These are phyloP conservation scores for Chanos chanos DNA, from an alignment of 2,797 vertebrate genomes.

Conservation along the genomic window DNA sequence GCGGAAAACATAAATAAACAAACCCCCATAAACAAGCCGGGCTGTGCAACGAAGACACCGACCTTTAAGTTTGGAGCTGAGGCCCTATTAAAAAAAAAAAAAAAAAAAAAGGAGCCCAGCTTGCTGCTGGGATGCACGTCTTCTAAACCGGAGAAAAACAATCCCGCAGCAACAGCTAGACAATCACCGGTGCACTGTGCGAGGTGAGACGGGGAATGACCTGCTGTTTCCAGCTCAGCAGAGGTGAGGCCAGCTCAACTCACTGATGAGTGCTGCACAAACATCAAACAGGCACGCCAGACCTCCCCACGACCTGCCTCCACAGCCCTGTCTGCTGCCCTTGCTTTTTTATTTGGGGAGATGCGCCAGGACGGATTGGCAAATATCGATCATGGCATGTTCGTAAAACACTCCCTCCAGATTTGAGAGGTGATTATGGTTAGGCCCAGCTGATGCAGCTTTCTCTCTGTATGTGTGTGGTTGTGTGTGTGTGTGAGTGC, in stretches of 20 bases:
- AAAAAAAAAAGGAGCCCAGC: conserved; percentile 49
- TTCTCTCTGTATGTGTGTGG: conserved; percentile 9
- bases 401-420: conserved; percentile 66
- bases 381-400: conserved; percentile 72
- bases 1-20: conserved; percentile 21
- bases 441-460: conserved; percentile 61
- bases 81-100: conserved; percentile 67
- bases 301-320: conserved; percentile 61
- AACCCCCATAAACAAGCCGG: conserved; percentile 52
- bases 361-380: conserved; percentile 62
- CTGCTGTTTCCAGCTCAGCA: conserved; percentile 51
- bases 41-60: conserved; percentile 36
- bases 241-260: conserved; percentile 55
- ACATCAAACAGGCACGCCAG: conserved; percentile 67
- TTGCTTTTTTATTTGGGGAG: conserved; percentile 65
- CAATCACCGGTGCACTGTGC: conserved; percentile 61
- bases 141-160: conserved; percentile 50
- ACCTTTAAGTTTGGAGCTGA: conserved; percentile 53
- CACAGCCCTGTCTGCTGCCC: conserved; percentile 55
- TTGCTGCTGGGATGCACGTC: conserved; percentile 49
- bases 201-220: conserved; percentile 64
- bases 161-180: conserved; percentile 61
- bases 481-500: conserved; percentile 10
- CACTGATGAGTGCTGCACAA: conserved; percentile 69
- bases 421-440: conserved; percentile 68